Base-by-base conservation (phyloP, 1,140 invertebrate genomes). In the Leptinotarsa texana region DNA sequence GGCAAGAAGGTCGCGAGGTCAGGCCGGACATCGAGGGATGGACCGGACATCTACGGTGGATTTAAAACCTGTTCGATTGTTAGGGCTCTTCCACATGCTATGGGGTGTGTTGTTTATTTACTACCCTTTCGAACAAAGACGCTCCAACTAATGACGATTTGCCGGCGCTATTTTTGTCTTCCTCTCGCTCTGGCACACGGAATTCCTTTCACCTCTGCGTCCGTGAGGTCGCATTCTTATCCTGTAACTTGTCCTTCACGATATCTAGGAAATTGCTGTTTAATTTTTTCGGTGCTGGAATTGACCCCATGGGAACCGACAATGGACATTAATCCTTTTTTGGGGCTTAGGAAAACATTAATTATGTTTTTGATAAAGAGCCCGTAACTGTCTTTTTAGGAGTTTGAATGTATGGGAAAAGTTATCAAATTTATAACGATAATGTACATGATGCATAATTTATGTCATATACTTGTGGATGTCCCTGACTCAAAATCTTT, bases 1-100 rank as follows among this genome's bases (percentile, higher is more conserved):
- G 82, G 77, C 77, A 78, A 71, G 48, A 74, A 78, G 81, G 81
- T 80, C 81, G 75, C 42, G 73, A 78, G 81, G 80, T 81, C 81
- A 81, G 68, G 75, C 78, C 81, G 81, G 81, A 82, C 81, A 82
- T 81, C 77, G 77, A 78, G 80, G 81, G 80, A 79, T 79, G 72
- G 77, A 80, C 75, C 78, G 78, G 75, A 76, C 69, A 71, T 71
- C 69, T 57, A 74, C 75, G 61, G 61, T 57, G 62, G 49, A 51
- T 72, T 78, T 78, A 80, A 79, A 80, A 80, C 78, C 74, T 78
- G 76, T 76, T 74, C 78, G 77, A 80, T 80, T 78, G 78, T 75
- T 77, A 77, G 77, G 69, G 22, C 61, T 71, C 33, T 80, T 78
- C 73, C 74, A 76, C 75, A 78, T 76, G 76, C 78, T 72, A 75